Evolutionary conservation across 1,140 invertebrate genomes (phyloP).

Genomic region (Eciton burchellii): DNA sequence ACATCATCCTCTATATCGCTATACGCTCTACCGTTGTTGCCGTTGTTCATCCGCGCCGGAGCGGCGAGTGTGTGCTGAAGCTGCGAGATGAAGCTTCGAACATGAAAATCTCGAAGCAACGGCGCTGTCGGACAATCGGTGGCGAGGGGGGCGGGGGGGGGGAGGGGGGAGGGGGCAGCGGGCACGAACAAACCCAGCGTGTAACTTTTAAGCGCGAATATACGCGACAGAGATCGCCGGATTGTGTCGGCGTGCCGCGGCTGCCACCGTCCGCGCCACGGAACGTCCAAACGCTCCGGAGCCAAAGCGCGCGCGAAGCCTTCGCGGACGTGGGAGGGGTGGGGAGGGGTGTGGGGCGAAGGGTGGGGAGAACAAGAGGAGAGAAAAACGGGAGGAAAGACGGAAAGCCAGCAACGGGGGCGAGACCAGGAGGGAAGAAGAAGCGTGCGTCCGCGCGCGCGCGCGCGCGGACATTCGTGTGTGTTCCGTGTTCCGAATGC

Average conservation of each 20-base stretch:
- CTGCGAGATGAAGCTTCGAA: too few relatives aligned
- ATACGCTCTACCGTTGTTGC: too few relatives aligned
- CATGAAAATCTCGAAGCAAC: too few relatives aligned
- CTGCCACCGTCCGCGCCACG: slow-evolving; percentile 74
- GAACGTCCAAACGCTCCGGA: slow-evolving; percentile 63
- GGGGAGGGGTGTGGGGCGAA: slow-evolving; percentile 43
- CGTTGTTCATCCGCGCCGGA: too few relatives aligned
- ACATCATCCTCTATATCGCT: too few relatives aligned
- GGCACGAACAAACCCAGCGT: neutral
- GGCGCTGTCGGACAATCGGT: too few relatives aligned
- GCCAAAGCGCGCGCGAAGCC: slow-evolving; percentile 43
- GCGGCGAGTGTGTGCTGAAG: too few relatives aligned
- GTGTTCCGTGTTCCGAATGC: slow-evolving; percentile 81
- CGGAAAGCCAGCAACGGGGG: slow-evolving; percentile 22
- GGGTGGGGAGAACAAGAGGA: slow-evolving; percentile 3
- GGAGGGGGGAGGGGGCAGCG: too few relatives aligned
- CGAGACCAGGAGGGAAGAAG: slow-evolving; percentile 45
- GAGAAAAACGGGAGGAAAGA: slow-evolving; percentile 31
- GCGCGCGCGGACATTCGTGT: slow-evolving; percentile 75
- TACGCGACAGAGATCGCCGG: slow-evolving; percentile 67
- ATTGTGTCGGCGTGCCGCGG: slow-evolving; percentile 74
- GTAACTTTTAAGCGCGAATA: slow-evolving; percentile 68
- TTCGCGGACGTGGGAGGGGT: neutral
- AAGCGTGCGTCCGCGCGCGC: slow-evolving; percentile 54
- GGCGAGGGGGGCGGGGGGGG: too few relatives aligned